Conservation (phyloP, 2,888 invertebrate genomes). For the Eilema depressum region DNA sequence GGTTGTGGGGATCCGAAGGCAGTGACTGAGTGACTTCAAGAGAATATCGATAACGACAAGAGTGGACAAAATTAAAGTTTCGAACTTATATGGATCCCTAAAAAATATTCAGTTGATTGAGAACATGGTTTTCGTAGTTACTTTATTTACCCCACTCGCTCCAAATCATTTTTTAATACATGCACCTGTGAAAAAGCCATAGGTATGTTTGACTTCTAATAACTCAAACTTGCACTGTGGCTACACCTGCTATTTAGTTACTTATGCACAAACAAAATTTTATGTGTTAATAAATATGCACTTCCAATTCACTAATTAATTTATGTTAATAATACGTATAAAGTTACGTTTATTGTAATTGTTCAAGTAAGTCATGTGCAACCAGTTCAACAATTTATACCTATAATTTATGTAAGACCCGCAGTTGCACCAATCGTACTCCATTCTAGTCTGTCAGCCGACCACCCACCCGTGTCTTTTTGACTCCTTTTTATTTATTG, state of each 20-base stretch:
- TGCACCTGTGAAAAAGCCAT: neutral
- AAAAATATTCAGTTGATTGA: neutral
- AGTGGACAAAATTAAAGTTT: no score
- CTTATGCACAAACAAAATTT: neutral
- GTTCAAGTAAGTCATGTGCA: neutral
- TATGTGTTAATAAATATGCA: constrained; percentile 3
- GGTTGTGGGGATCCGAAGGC: no score
- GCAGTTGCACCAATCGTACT: no score
- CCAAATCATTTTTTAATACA: constrained; percentile 3
- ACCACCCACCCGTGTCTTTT: no score
- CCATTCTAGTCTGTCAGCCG: no score
- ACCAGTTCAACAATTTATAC: neutral
- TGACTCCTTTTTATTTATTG: no score
- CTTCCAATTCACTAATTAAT: constrained; percentile 4
- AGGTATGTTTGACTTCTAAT: neutral
- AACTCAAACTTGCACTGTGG: neutral
- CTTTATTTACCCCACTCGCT: neutral
- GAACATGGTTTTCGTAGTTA: neutral
- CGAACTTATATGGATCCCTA: neutral
- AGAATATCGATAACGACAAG: no score
- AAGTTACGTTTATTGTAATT: neutral
- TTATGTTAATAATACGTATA: neutral
- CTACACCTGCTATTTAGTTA: constrained; percentile 7
- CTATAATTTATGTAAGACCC: no score
- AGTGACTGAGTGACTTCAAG: no score